Evolutionary conservation across 2,888 invertebrate genomes (phyloP), one percentile per base, ranked within the genome.

Genomic region (Scaptomyza parva): DNA sequence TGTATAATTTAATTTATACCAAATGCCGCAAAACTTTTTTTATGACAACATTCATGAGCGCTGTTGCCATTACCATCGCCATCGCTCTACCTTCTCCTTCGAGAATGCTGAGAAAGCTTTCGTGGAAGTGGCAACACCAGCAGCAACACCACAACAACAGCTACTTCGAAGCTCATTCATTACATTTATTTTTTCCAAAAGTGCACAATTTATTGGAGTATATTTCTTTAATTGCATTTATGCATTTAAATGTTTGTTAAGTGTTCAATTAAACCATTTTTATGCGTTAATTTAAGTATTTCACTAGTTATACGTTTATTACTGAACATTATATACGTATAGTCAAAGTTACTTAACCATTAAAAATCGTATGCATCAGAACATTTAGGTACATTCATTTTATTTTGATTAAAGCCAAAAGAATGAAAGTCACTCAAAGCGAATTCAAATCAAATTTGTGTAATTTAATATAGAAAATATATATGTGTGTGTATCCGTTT

Each of bases 1-100:
- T 78, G 63, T 86, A 84, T 87, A 76, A 87, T 87, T 87, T 73
- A 68, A 87, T 82, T 82, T 87, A 73, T 87, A 76, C 73, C 73
- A 70, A 75, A 78, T 73, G 65, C 60, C 48, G 62, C 55, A 65
- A 68, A 81, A 75, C 60, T 77, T 77, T 61, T 72, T 73, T 62
- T 72, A 76, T 75, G 60, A 66, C 58, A 75, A 75, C 58, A 66
- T 74, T 61, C 43, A 60, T 54, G 45, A 35, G 47, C 30, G 33
- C n/a, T 47, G 17, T 11, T 35, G 2, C 35, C 9, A 28, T 9
- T 2, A 33, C n/a, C 18, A 9, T 2, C 17, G n/a, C 9, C 22
- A 28, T 6, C 28, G 1, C 2, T 44, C 18, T 14, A 4, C 43
- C 58, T 22, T 12, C 47, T 20, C 9, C 59, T 9, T 18, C 22